Evolutionary conservation across 2,113 vertebrate species (phyloP), one percentile per base, ranked within the genome.

Genomic region (human (Homo sapiens)): DNA sequence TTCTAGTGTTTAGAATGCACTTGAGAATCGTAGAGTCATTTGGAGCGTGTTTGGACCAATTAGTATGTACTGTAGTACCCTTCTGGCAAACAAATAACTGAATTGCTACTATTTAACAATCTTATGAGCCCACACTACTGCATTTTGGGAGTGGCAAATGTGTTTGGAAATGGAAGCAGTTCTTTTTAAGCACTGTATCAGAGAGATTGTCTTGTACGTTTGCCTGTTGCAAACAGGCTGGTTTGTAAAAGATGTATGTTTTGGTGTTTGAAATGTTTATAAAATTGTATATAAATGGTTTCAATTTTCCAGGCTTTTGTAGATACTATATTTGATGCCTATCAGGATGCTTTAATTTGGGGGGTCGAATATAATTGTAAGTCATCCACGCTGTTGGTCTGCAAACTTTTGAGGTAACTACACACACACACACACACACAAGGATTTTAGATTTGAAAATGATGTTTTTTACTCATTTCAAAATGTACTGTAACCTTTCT

Each of bases 201-300:
- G 98, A 98, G 98, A 98, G 98, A 98, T 98, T 97, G 98, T 99
- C 98, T 97, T 99, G 98, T 99, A 98, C 98, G 98, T 98, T 98
- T 99, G 98, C 99, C 99, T 99, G 99, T 98, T 95, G 22, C 96
- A 97, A 98, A 98, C 98, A 98, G 99, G 98, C 98, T 98, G 98
- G 98, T 99, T 99, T 99, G 99, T 99, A 99, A 98, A 99, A 99
- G 98, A 98, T 99, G 98, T 99, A 99, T 98, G 99, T 99, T 99
- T 99, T 98, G 98, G 98, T 99, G 98, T 99, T 99, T 96, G 98
- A 99, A 99, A 98, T 98, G 96, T 99, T 99, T 99, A 99, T 99
- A 99, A 99, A 99, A 98, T 98, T 99, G 99, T 99, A 99, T 98
- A 99, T 99, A 99, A 98, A 98, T 98, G 98, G 98, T 99, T 99